Evolutionary conservation across 2,113 vertebrate species (phyloP).

Genomic region (Vulpes ferrilata): DNA sequence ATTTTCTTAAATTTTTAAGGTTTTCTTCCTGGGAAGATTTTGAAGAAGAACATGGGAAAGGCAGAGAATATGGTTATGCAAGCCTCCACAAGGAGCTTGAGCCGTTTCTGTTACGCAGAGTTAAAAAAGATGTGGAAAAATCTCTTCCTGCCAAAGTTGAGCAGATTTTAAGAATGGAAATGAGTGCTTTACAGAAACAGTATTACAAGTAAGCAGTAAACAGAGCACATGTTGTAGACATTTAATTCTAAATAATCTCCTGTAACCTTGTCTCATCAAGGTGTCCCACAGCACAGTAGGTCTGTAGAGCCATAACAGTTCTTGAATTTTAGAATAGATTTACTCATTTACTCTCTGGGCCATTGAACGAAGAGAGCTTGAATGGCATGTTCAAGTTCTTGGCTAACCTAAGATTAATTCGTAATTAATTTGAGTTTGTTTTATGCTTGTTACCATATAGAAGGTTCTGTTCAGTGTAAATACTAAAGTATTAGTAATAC

Average conservation of each 20-base stretch:
- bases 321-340: background rate
- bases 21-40: constrained; percentile 99
- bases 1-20: constrained; percentile 85
- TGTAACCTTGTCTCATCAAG: background rate
- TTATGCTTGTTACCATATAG: background rate
- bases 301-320: background rate
- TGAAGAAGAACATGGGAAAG: constrained; percentile 98
- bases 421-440: background rate
- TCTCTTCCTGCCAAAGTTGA: constrained; percentile 99
- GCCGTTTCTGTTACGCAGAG: constrained; percentile 96
- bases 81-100: constrained; percentile 99
- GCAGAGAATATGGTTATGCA: constrained; percentile 96
- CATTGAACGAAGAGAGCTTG: background rate
- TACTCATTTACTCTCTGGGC: background rate
- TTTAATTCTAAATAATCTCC: background rate
- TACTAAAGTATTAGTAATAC: background rate
- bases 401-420: background rate
- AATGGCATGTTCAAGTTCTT: background rate
- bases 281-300: accelerated
- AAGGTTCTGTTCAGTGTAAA: background rate
- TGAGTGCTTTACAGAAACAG: constrained; percentile 99
- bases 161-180: constrained; percentile 98
- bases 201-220: constrained; percentile 97
- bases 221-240: background rate
- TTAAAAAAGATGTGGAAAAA: constrained; percentile 99